Conservation (phyloP, 2,113 vertebrate species). For the Microcebus murinus region DNA sequence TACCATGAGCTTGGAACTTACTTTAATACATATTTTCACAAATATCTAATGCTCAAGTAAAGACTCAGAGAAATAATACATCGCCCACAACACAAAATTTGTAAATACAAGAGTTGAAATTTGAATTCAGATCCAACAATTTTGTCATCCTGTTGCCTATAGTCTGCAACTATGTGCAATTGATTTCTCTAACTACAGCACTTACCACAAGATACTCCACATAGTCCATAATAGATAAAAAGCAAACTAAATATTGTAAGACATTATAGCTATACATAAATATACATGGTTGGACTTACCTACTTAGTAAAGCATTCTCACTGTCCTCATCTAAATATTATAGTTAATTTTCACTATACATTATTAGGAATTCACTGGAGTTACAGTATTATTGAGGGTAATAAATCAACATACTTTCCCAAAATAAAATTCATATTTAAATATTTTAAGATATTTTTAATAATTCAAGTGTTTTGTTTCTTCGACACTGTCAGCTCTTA, state of each 20-base stretch:
- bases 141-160: neutral
- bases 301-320: neutral
- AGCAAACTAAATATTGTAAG: neutral
- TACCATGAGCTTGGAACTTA: neutral
- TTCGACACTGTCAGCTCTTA: constrained; percentile 17
- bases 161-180: neutral
- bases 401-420: neutral
- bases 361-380: neutral
- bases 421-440: constrained; percentile 46
- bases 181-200: neutral
- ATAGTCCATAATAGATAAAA: neutral
- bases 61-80: neutral
- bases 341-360: neutral
- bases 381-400: neutral
- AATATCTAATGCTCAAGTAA: neutral
- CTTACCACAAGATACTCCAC: neutral
- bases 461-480: constrained; percentile 49
- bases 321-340: constrained; percentile 24
- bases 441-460: constrained; percentile 64
- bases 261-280: neutral
- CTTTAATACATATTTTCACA: neutral
- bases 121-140: neutral
- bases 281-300: neutral
- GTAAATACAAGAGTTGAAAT: neutral
- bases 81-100: neutral